Percentiles rank a stretch among this genome's conserved stretches.
Conservation (phyloP, 2,888 invertebrate species). For the Pyrocoelia pectoralis region DNA sequence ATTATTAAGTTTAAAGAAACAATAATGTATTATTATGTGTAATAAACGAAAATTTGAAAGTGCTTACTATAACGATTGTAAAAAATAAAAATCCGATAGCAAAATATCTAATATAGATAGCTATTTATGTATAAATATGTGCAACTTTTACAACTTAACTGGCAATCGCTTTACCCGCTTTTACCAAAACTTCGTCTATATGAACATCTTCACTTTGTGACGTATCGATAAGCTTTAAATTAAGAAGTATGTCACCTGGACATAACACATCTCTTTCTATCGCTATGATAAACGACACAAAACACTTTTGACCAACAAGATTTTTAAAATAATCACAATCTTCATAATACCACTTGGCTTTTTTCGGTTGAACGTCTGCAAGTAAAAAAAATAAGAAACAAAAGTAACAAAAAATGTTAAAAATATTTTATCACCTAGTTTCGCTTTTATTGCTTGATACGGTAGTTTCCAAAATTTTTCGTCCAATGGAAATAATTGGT, state of each 20-base stretch:
- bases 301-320: constrained; percentile 72
- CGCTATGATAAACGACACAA: constrained; percentile 73
- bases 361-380: constrained; percentile 63
- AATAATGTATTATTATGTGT: too few relatives aligned
- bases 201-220: constrained; percentile 72
- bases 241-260: constrained; percentile 68
- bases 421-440: constrained; percentile 63
- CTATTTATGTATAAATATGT: not conserved
- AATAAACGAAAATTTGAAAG: too few relatives aligned
- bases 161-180: constrained; percentile 61
- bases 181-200: constrained; percentile 70
- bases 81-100: too few relatives aligned
- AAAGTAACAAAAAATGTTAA: not conserved
- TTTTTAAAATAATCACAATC: constrained; percentile 78
- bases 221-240: constrained; percentile 76
- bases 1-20: too few relatives aligned
- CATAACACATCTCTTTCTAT: constrained; percentile 69
- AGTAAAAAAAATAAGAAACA: constrained; percentile 5
- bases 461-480: constrained; percentile 67
- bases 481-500: constrained; percentile 65
- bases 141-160: not conserved
- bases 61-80: too few relatives aligned
- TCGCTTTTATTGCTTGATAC: constrained; percentile 72
- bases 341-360: constrained; percentile 73
- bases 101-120: not conserved